Conservation (phyloP, 2,113 vertebrate genomes). For the Tauraco erythrolophus region DNA sequence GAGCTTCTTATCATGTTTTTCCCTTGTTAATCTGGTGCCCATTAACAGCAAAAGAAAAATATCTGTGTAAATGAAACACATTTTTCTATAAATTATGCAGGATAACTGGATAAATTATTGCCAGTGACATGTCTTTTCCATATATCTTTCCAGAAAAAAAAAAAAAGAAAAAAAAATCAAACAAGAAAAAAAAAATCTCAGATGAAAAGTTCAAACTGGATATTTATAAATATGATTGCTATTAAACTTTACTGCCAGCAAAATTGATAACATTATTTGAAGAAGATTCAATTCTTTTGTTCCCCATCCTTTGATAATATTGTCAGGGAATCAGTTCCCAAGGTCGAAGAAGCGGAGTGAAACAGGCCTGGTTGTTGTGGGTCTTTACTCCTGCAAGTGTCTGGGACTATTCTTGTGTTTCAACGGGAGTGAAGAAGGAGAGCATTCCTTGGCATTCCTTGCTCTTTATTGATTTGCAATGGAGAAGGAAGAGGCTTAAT, state of each 20-base stretch:
- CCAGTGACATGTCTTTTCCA: neutral
- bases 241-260: neutral
- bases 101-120: neutral
- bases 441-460: neutral
- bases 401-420: neutral
- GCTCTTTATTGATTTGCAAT: neutral
- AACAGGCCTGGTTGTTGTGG: neutral
- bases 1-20: neutral
- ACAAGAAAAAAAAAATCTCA: neutral
- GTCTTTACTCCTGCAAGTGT: neutral
- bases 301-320: neutral
- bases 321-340: neutral
- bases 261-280: neutral
- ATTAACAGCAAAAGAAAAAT: neutral
- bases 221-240: neutral
- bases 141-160: neutral
- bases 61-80: neutral
- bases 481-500: neutral
- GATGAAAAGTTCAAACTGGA: neutral
- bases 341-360: rapidly evolving
- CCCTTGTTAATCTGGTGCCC: neutral
- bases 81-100: neutral
- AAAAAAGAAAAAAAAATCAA: neutral
- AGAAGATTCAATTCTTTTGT: neutral
- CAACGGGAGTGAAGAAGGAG: neutral